Conservation (phyloP, 2,888 invertebrate species). For the Coelogynopora nodosa region DNA sequence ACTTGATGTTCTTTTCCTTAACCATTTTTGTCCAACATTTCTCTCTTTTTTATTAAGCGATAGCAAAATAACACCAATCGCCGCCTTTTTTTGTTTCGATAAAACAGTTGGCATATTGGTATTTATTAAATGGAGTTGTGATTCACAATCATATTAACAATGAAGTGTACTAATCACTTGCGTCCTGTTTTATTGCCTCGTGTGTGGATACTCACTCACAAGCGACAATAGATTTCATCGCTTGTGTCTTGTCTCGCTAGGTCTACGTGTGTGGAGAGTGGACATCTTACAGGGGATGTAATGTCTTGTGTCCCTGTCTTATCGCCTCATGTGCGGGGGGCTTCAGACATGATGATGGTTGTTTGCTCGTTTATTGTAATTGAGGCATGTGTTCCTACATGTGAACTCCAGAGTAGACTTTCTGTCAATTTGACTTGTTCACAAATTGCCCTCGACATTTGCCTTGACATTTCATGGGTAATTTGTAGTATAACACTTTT, state of each 20-base stretch:
- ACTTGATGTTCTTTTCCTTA: neutral
- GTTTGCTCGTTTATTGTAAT: too few relatives aligned
- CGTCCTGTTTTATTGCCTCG: slow-evolving; percentile 1
- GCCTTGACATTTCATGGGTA: too few relatives aligned
- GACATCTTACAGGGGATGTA: neutral
- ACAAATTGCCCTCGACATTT: too few relatives aligned
- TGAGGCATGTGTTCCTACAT: too few relatives aligned
- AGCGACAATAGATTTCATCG: slow-evolving; percentile 10
- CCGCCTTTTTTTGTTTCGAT: slow-evolving; percentile 18
- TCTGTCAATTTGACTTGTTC: too few relatives aligned
- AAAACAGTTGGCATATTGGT: neutral
- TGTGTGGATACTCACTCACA: slow-evolving; percentile 5
- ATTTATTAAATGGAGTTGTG: slow-evolving; percentile 11
- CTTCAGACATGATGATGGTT: too few relatives aligned
- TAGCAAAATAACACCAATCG: neutral
- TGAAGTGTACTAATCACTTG: neutral
- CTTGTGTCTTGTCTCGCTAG: neutral
- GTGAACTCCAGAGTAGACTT: too few relatives aligned
- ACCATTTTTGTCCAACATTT: neutral
- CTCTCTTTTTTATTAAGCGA: neutral
- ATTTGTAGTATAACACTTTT: too few relatives aligned
- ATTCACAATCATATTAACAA: neutral
- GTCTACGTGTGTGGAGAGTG: neutral
- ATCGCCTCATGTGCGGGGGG: slow-evolving; percentile 3
- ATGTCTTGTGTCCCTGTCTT: neutral